Conservation (phyloP, 2,113 vertebrate species). For the Mobula birostris region DNA sequence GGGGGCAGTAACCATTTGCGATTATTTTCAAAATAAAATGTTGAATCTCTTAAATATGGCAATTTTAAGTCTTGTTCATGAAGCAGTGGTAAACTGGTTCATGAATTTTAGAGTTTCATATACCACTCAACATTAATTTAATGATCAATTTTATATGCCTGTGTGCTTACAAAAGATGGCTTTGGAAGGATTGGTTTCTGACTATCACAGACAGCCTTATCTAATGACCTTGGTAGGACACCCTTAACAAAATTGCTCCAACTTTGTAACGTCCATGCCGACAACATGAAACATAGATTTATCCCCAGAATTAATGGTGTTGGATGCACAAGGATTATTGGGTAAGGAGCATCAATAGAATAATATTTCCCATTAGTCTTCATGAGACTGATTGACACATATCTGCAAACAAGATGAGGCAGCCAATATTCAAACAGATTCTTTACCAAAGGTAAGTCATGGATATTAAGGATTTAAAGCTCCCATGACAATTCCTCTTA, state of each 20-base stretch:
- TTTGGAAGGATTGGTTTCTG: neutral
- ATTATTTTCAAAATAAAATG: neutral
- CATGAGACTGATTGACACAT: neutral
- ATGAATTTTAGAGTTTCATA: neutral
- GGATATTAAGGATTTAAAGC: neutral
- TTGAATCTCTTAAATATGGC: neutral
- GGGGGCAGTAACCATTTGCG: neutral
- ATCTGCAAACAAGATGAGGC: neutral
- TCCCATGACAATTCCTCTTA: neutral
- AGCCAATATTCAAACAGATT: neutral
- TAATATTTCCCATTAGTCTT: neutral
- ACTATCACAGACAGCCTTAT: neutral
- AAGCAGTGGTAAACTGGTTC: neutral
- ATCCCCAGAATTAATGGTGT: neutral
- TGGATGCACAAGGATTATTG: neutral
- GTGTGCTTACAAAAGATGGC: neutral
- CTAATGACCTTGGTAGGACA: neutral
- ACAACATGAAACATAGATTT: neutral
- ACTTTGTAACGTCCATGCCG: neutral
- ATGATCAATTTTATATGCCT: neutral
- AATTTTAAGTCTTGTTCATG: neutral
- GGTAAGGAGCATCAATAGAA: neutral
- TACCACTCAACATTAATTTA: neutral
- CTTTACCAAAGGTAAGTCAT: neutral
- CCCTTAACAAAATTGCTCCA: neutral